phyloP scores from a whole-genome alignment of 2,797 vertebrate genomes.

The Rhinichthys osculus region DNA sequence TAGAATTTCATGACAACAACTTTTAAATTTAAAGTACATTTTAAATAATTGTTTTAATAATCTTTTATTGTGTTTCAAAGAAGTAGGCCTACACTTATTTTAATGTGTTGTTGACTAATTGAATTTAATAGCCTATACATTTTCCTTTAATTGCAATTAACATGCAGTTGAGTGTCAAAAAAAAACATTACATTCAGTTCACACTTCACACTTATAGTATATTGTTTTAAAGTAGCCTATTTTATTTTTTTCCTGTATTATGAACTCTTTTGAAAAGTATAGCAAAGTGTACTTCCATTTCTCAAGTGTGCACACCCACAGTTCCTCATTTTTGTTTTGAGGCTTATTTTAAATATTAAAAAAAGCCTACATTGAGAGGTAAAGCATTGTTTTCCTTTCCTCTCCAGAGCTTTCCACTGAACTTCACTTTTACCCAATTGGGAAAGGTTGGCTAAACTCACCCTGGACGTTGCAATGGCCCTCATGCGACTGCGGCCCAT shows the following conservation, averaged over 20 bases:
- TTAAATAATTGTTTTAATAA: too few relatives aligned
- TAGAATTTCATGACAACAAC: too few relatives aligned
- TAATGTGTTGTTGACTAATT: too few relatives aligned
- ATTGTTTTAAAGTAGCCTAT: background rate
- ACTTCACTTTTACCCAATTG: slow-evolving; percentile 39
- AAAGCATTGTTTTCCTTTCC: slow-evolving; percentile 61
- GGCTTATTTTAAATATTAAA: background rate
- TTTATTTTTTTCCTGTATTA: background rate
- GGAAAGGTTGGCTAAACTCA: slow-evolving; percentile 54
- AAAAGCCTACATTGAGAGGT: slow-evolving; percentile 35
- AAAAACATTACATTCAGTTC: background rate
- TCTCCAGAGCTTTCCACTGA: slow-evolving; percentile 67
- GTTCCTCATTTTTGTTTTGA: background rate
- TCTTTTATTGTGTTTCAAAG: too few relatives aligned
- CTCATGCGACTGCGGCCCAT: slow-evolving; percentile 64
- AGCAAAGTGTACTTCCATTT: background rate
- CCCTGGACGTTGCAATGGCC: slow-evolving; percentile 55
- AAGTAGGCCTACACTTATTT: too few relatives aligned
- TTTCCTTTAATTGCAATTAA: background rate
- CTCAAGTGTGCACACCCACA: background rate
- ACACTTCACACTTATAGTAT: background rate
- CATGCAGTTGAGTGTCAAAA: background rate
- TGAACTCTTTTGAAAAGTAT: background rate
- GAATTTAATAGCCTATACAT: background rate
- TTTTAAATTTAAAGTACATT: too few relatives aligned